Percentiles rank a stretch among this genome's conserved stretches.
Conservation (phyloP, 2,113 vertebrate genomes). For the Oryzias curvinotus region DNA sequence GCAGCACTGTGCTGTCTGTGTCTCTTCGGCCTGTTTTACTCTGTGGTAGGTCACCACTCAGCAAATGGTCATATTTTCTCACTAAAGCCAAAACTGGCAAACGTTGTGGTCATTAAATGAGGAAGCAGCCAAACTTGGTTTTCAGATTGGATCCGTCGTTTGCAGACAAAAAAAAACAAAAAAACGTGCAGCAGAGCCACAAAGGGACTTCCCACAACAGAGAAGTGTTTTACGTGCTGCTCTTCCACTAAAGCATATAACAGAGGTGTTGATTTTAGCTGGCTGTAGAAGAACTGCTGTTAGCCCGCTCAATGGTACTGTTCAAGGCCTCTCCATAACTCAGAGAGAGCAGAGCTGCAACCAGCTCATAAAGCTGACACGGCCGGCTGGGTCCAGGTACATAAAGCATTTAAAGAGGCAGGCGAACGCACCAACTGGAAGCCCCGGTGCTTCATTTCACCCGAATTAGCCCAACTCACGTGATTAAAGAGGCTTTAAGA, state of each 20-base stretch:
- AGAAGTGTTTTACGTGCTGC: conserved; percentile 62
- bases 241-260: conserved; percentile 69
- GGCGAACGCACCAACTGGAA: conserved; percentile 23
- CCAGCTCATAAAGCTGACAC: conserved; percentile 65
- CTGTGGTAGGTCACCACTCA: conserved; percentile 56
- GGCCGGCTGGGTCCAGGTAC: conserved; percentile 38
- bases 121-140: conserved; percentile 12
- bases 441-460: conserved; percentile 8
- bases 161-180: conserved; percentile 8
- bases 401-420: conserved; percentile 42
- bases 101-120: conserved; percentile 32
- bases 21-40: conserved; percentile 37
- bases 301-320: conserved; percentile 62
- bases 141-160: conserved; percentile 3
- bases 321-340: conserved; percentile 65
- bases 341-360: conserved; percentile 57
- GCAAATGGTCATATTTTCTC: conserved; percentile 25
- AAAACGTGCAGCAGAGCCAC: conserved; percentile 35
- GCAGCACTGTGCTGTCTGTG: conserved; percentile 63
- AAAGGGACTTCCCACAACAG: conserved; percentile 28
- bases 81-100: conserved; percentile 38
- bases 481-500: conserved; percentile 31
- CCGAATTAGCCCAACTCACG: conserved; percentile 1
- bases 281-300: conserved; percentile 50
- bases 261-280: conserved; percentile 74